These are phyloP conservation scores for Syrmaticus mikado DNA, from an alignment of 2,113 vertebrate species.

Conservation along the genomic window DNA sequence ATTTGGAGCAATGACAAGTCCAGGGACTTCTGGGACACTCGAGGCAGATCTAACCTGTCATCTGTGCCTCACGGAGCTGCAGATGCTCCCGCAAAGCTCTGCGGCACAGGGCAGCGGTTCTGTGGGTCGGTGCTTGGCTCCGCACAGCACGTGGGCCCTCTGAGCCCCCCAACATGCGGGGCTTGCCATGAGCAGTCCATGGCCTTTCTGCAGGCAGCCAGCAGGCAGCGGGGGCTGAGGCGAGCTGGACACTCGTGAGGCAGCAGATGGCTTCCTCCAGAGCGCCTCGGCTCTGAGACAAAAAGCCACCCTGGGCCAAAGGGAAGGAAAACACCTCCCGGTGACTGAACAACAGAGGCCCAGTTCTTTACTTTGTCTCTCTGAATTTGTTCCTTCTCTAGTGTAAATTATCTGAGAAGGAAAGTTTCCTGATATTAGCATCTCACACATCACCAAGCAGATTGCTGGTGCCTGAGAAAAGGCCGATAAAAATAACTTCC, in stretches of 20 bases:
- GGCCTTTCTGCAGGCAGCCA: neutral
- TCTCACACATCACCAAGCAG: conserved; percentile 22
- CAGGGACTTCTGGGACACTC: conserved; percentile 48
- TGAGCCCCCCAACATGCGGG: neutral
- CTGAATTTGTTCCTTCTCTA: conserved; percentile 6
- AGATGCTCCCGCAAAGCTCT: neutral
- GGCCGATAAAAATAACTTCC: conserved; percentile 57
- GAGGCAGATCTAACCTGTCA: conserved; percentile 57
- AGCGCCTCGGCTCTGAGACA: neutral
- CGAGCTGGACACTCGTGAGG: neutral
- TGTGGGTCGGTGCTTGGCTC: neutral
- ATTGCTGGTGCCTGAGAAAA: conserved; percentile 29
- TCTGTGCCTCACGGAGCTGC: conserved; percentile 19
- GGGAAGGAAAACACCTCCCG: neutral
- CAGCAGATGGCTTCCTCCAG: neutral
- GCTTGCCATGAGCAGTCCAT: neutral
- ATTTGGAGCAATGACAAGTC: conserved; percentile 58
- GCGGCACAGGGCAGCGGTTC: neutral
- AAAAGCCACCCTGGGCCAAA: neutral
- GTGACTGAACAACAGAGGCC: neutral
- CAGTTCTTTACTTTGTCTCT: conserved; percentile 5
- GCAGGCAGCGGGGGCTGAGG: neutral
- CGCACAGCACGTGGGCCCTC: neutral
- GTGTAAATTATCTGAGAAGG: conserved; percentile 37
- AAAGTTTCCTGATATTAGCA: conserved; percentile 60